Evolutionary conservation across 2,888 invertebrate species (phyloP), one percentile per base, ranked within the genome.

Genomic region (Agonopterix alstromeriana): DNA sequence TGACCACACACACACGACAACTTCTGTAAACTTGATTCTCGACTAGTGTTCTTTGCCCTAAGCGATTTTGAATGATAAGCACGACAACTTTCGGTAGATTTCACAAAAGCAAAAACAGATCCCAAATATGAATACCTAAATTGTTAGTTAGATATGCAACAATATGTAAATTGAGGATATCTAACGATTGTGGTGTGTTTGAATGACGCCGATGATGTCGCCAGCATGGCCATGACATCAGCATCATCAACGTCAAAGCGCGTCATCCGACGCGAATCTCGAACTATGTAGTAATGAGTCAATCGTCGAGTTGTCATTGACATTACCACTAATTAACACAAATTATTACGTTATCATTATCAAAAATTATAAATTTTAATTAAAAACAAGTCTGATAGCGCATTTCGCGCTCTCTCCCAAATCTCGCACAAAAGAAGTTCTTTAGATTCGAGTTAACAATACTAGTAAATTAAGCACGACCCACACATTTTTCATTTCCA

Each of bases 211-310:
- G 57, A 42, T 40, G 41, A 7, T 10, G 11, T 44, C 12, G 64
- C 65, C 71, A 66, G 70, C 70, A 67, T 61, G 73, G 68, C 66
- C 70, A 78, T 87, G 86, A 86, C 85, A 84, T 87, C 83, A 85
- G 63, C 73, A 68, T 52, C 57, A 60, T 49, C 63, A 67, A 72
- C 83, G 85, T 86, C 82, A 81, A 54, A 53, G 48, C 69, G 69
- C 86, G 84, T 86, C 85, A 85, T 75, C 57, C 66, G 61, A 70
- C 67, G 67, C 69, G 63, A 66, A 67, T 76, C 73, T 73, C 67
- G 58, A 62, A 65, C 70, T 61, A 73, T 70, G 69, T 67, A 67
- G 61, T 62, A 57, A 55, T 63, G 65, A 64, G 70, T 73, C 73
- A 77, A 76, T 80, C 79, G 78, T 73, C 64, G 55, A 65, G 59